Percentiles rank a stretch among this genome's conserved stretches.
These are phyloP conservation scores for Acrobasis consociella DNA, from an alignment of 2,888 invertebrate genomes.

Conservation along the genomic window DNA sequence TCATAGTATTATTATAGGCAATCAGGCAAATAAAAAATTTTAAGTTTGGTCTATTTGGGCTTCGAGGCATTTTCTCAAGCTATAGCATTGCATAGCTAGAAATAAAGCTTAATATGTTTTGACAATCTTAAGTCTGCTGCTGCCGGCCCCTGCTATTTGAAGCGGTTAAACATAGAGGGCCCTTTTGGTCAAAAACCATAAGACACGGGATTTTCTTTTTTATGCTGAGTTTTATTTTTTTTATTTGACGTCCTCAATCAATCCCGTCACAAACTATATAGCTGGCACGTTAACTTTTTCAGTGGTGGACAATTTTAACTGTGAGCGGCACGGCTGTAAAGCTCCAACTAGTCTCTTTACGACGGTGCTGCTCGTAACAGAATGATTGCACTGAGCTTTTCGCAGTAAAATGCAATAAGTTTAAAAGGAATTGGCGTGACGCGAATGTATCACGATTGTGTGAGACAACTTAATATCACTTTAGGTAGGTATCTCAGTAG, in stretches of 20 bases:
- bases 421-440: conserved; percentile 57
- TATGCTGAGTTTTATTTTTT: not conserved
- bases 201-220: too few relatives aligned
- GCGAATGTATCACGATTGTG: conserved; percentile 44
- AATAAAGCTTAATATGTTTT: too few relatives aligned
- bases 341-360: conserved; percentile 70
- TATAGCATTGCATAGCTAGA: too few relatives aligned
- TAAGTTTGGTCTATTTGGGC: too few relatives aligned
- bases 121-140: too few relatives aligned
- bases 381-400: conserved; percentile 65
- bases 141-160: too few relatives aligned
- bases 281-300: conserved; percentile 46
- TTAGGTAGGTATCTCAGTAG: not conserved
- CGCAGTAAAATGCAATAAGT: conserved; percentile 63
- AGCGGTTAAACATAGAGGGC: too few relatives aligned
- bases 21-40: too few relatives aligned
- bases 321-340: conserved; percentile 59
- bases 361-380: conserved; percentile 63
- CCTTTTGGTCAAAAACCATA: too few relatives aligned
- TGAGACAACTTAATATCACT: not conserved
- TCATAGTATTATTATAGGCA: too few relatives aligned
- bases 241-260: conserved; percentile 12
- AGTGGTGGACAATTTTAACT: conserved; percentile 56
- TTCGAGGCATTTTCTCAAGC: too few relatives aligned
- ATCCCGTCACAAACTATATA: conserved; percentile 17